These are phyloP conservation scores for Andricus curvator DNA, from an alignment of 2,888 invertebrate species.

Conservation along the genomic window DNA sequence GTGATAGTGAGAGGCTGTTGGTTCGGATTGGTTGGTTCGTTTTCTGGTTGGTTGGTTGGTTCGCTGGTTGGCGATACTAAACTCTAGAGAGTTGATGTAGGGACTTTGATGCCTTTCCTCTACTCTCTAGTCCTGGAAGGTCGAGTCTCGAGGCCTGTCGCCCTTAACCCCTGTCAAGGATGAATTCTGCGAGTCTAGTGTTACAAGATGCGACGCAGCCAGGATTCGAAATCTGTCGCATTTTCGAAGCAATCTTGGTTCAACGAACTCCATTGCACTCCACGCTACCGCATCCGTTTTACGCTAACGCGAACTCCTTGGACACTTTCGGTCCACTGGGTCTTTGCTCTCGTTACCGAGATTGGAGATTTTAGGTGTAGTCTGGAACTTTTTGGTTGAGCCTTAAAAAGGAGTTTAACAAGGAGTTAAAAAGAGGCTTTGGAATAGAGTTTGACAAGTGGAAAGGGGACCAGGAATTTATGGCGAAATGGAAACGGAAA, in stretches of 20 bases:
- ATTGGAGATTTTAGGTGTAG: background rate
- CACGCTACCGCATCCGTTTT: conserved; percentile 55
- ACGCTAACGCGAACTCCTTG: conserved; percentile 52
- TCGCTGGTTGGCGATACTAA: background rate
- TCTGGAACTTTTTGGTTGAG: background rate
- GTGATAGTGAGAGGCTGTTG: conserved; percentile 32
- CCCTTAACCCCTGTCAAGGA: conserved; percentile 55
- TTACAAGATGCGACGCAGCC: conserved; percentile 41
- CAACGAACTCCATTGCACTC: conserved; percentile 67
- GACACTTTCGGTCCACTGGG: conserved; percentile 32
- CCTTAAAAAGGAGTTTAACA: background rate
- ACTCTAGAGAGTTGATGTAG: background rate
- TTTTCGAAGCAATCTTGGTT: conserved; percentile 55
- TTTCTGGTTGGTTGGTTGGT: background rate
- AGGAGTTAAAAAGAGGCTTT: background rate
- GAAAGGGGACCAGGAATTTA: background rate
- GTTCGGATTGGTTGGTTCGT: background rate
- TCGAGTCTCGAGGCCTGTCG: conserved; percentile 66
- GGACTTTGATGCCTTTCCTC: conserved; percentile 47
- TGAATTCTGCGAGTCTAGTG: conserved; percentile 45
- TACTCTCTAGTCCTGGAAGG: conserved; percentile 60
- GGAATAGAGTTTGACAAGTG: background rate
- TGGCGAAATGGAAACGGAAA: too few species aligned
- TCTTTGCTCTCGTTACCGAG: conserved; percentile 31
- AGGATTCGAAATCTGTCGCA: conserved; percentile 41